A percentile compares a stretch with the other conserved stretches of the same genome.
Conservation (phyloP, 1,140 invertebrate genomes). For the Nasonia vitripennis region DNA sequence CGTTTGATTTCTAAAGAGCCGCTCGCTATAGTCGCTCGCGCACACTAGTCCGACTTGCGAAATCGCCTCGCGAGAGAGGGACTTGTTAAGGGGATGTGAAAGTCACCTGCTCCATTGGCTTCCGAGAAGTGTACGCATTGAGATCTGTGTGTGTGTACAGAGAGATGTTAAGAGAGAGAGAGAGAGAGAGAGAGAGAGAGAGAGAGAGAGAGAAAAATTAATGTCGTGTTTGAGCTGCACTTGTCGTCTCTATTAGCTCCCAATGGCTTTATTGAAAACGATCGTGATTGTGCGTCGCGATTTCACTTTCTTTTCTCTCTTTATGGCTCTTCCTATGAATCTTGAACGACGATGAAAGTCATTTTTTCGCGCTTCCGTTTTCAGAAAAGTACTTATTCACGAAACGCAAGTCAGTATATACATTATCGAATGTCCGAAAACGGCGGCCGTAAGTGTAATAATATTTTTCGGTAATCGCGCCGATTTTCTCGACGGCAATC, state of each 20-base stretch:
- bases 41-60: not conserved
- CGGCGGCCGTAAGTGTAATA: not conserved
- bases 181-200: not conserved
- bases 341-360: too few relatives aligned
- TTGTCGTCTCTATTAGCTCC: too few relatives aligned
- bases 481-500: not conserved
- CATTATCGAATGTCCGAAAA: not conserved
- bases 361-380: too few relatives aligned
- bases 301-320: too few relatives aligned
- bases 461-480: not conserved
- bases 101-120: not conserved
- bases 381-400: too few relatives aligned
- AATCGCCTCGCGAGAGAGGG: not conserved
- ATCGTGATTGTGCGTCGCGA: too few relatives aligned
- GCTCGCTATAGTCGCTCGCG: too few relatives aligned
- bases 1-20: slow-evolving; percentile 10
- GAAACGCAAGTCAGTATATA: too few relatives aligned
- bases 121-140: not conserved
- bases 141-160: not conserved
- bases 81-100: slow-evolving; percentile 32
- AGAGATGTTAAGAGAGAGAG: not conserved
- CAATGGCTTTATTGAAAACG: too few relatives aligned
- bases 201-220: not conserved
- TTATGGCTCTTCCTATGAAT: too few relatives aligned
- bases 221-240: not conserved